Evolutionary conservation across 1,140 invertebrate genomes (phyloP).

Genomic region (Hyphantria cunea): DNA sequence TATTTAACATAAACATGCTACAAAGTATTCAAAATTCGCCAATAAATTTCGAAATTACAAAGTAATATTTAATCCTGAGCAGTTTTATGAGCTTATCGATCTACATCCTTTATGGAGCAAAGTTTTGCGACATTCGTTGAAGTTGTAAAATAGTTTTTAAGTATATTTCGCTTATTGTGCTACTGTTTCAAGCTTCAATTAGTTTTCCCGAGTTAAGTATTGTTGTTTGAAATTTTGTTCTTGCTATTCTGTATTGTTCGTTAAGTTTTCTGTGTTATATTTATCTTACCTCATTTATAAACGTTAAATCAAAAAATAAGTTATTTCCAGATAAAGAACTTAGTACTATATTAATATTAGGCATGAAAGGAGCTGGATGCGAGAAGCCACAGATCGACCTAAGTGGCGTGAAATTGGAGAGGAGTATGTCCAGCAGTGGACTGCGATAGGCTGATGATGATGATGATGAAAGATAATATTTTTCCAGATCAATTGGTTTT

Average conservation of each 20-base stretch:
- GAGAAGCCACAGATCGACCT: no score
- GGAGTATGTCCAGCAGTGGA: no score
- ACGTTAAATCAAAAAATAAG: no score
- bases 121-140: slow-evolving; percentile 12
- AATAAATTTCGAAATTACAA: neutral
- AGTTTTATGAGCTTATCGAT: neutral
- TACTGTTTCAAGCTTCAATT: slow-evolving; percentile 24
- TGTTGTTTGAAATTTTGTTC: neutral
- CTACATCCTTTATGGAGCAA: slow-evolving; percentile 4
- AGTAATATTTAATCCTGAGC: neutral
- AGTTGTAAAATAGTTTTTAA: slow-evolving; percentile 31
- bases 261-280: neutral
- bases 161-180: slow-evolving; percentile 25
- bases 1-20: no score
- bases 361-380: no score
- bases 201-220: slow-evolving; percentile 9
- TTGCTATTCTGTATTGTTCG: slow-evolving; percentile 1
- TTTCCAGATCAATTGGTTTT: no score
- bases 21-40: no score
- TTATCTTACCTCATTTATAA: neutral
- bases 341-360: no score
- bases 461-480: no score
- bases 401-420: no score
- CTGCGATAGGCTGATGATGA: no score
- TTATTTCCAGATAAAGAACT: no score